Evolutionary conservation across 2,888 invertebrate species (phyloP).

Genomic region (Cataglyphis albicans): DNA sequence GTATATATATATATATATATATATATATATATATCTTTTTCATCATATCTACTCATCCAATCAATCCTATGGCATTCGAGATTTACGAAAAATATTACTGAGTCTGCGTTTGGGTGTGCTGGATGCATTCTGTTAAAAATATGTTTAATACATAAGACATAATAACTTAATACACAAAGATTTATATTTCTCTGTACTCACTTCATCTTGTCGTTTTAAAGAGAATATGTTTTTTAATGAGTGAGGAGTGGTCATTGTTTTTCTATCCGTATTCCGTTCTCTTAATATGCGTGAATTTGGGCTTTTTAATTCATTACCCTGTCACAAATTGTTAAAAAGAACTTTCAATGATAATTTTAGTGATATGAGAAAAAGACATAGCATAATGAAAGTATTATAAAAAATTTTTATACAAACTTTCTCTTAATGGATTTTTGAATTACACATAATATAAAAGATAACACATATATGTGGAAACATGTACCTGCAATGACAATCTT

Average conservation of each 20-base stretch:
- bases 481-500: slow-evolving; percentile 90
- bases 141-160: slow-evolving; percentile 5
- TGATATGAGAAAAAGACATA: neutral
- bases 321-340: slow-evolving; percentile 39
- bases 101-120: slow-evolving; percentile 79
- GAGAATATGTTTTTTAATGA: slow-evolving; percentile 77
- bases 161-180: slow-evolving; percentile 18
- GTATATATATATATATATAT: too few relatives aligned
- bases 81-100: slow-evolving; percentile 80
- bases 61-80: slow-evolving; percentile 58
- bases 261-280: slow-evolving; percentile 80
- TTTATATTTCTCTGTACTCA: slow-evolving; percentile 61
- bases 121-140: slow-evolving; percentile 72
- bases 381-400: neutral
- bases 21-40: neutral
- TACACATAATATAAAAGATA: neutral
- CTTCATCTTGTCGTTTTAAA: slow-evolving; percentile 81
- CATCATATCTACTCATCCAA: slow-evolving; percentile 12
- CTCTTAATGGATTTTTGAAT: neutral
- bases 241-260: slow-evolving; percentile 81
- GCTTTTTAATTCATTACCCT: slow-evolving; percentile 81
- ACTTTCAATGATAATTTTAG: neutral
- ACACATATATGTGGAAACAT: neutral
- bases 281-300: slow-evolving; percentile 79
- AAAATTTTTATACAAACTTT: slow-evolving; percentile 10